Conservation (phyloP, 2,888 invertebrate species). For the Lochmaea capreae region DNA sequence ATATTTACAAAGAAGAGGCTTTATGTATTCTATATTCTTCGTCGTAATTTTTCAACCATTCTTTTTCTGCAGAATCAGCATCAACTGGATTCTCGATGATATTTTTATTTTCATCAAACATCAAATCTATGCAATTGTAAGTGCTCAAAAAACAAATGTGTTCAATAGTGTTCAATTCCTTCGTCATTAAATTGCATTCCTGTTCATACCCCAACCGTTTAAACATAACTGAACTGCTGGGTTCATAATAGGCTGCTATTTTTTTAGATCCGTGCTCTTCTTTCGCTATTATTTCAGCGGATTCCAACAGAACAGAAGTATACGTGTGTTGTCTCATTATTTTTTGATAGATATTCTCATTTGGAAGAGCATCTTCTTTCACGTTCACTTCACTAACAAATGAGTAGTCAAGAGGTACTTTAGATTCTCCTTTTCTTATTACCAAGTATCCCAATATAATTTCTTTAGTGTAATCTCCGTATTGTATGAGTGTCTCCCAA, state of each 20-base stretch:
- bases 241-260: not conserved
- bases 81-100: not conserved
- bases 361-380: not conserved
- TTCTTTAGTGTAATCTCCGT: not conserved
- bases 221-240: not conserved
- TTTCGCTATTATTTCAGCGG: not conserved
- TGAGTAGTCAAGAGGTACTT: not conserved
- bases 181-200: not conserved
- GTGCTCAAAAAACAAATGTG: not conserved
- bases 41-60: not conserved
- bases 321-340: not conserved
- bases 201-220: not conserved
- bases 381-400: not conserved
- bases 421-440: conserved; percentile 1
- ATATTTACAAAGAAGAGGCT: too few species aligned
- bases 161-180: not conserved
- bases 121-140: not conserved
- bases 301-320: not conserved
- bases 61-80: conserved; percentile 1
- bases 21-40: conserved; percentile 2
- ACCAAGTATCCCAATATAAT: not conserved
- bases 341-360: not conserved
- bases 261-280: conserved; percentile 2
- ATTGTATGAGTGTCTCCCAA: not conserved
- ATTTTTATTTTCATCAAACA: not conserved